Evolutionary conservation across 2,888 invertebrate genomes (phyloP).

Genomic region (Scotopteryx bipunctaria): DNA sequence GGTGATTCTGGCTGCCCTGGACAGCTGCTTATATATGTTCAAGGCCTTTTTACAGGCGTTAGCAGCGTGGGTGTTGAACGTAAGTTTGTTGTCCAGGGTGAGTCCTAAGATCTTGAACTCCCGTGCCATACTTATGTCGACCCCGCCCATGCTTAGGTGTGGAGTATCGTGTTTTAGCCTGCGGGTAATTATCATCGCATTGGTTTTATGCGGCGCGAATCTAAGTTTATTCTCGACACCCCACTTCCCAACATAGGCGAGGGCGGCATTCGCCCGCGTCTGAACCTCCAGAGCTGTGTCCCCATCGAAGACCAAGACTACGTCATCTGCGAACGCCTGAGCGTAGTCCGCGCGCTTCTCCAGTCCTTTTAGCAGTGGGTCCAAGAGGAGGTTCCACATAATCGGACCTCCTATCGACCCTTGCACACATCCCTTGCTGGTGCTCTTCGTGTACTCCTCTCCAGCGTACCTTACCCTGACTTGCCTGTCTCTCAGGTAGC

Average conservation of each 20-base stretch:
- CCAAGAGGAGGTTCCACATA: background rate
- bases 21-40: background rate
- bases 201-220: slow-evolving; percentile 3
- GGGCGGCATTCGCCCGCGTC: background rate
- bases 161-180: background rate
- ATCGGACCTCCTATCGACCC: background rate
- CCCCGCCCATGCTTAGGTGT: slow-evolving; percentile 1
- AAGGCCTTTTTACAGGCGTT: background rate
- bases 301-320: slow-evolving; percentile 16
- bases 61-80: slow-evolving; percentile 1
- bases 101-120: slow-evolving; percentile 13
- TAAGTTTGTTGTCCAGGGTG: slow-evolving; percentile 7
- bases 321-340: too few species aligned
- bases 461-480: background rate
- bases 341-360: too few species aligned
- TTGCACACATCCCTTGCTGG: slow-evolving; percentile 1
- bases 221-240: slow-evolving; percentile 9
- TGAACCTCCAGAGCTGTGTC: background rate
- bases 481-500: background rate
- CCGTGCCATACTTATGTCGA: slow-evolving; percentile 6
- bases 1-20: slow-evolving; percentile 5
- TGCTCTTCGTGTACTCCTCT: background rate
- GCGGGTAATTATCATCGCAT: background rate
- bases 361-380: background rate
- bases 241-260: slow-evolving; percentile 8